Evolutionary conservation across 2,888 invertebrate species (phyloP).

Genomic region (Ectemnius lituratus): DNA sequence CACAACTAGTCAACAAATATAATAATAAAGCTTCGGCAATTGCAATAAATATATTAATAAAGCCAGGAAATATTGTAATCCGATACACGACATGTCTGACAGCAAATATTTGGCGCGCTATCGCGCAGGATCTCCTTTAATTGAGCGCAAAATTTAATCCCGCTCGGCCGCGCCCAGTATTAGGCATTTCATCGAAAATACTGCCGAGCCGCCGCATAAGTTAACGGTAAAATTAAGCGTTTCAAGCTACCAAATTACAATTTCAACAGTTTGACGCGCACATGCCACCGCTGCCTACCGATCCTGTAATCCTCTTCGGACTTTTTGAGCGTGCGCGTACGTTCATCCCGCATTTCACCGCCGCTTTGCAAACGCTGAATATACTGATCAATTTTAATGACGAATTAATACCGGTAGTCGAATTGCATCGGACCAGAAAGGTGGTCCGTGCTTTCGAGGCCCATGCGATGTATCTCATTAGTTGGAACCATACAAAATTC

Average conservation of each 20-base stretch:
- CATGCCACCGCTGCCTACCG: background rate
- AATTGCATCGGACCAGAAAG: background rate
- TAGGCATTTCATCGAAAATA: slow-evolving; percentile 5
- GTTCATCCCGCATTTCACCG: background rate
- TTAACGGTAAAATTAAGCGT: slow-evolving; percentile 2
- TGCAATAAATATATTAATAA: slow-evolving; percentile 8
- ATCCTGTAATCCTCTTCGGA: background rate
- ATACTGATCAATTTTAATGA: background rate
- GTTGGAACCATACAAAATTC: background rate
- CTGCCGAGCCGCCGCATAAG: slow-evolving; percentile 2
- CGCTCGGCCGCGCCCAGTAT: background rate
- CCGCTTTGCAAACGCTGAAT: background rate
- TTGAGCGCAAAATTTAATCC: slow-evolving; percentile 17
- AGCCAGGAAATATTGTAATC: slow-evolving; percentile 7
- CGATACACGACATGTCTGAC: slow-evolving; percentile 14
- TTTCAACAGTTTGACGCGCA: background rate
- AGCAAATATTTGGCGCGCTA: slow-evolving; percentile 19
- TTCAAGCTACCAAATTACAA: background rate
- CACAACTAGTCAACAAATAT: too few species aligned
- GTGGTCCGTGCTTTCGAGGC: background rate
- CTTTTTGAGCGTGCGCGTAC: background rate
- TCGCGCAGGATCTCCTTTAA: slow-evolving; percentile 15
- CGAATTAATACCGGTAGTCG: background rate
- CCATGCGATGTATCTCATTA: background rate
- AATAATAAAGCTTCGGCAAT: too few species aligned